phyloP scores from a whole-genome alignment of 2,113 vertebrate species.

The Podiceps cristatus region DNA sequence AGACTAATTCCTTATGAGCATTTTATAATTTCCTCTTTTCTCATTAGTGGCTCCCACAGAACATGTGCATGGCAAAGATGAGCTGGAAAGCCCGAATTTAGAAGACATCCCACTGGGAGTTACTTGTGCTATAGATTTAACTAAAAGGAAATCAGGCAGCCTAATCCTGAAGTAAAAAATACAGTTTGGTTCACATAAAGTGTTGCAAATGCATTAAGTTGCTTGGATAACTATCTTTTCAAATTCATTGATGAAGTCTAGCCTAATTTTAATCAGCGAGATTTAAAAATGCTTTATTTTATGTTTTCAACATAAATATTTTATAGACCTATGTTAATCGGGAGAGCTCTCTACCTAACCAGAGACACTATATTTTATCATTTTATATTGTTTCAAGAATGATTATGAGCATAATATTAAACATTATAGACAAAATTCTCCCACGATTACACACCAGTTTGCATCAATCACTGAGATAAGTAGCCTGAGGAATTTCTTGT shows the following conservation, averaged over 20 bases:
- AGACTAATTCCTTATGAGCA: background rate
- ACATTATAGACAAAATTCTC: background rate
- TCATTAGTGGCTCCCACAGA: background rate
- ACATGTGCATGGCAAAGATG: background rate
- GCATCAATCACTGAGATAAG: background rate
- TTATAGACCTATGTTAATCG: background rate
- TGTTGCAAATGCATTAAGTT: background rate
- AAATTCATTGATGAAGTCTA: background rate
- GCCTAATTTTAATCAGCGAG: background rate
- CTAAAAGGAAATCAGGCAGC: background rate
- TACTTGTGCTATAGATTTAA: background rate
- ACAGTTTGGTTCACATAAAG: background rate
- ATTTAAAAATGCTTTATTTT: background rate
- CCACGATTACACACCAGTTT: background rate
- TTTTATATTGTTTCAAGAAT: background rate
- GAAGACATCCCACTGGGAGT: background rate
- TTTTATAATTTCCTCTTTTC: background rate
- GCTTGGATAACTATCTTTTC: background rate
- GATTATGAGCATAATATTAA: background rate
- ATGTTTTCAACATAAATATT: background rate
- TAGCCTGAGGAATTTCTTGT: background rate
- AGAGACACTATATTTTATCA: background rate
- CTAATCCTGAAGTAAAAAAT: background rate
- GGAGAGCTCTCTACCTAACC: background rate
- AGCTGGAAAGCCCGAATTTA: background rate